phyloP scores from a whole-genome alignment of 2,113 vertebrate species.

The Cyanoderma ruficeps region DNA sequence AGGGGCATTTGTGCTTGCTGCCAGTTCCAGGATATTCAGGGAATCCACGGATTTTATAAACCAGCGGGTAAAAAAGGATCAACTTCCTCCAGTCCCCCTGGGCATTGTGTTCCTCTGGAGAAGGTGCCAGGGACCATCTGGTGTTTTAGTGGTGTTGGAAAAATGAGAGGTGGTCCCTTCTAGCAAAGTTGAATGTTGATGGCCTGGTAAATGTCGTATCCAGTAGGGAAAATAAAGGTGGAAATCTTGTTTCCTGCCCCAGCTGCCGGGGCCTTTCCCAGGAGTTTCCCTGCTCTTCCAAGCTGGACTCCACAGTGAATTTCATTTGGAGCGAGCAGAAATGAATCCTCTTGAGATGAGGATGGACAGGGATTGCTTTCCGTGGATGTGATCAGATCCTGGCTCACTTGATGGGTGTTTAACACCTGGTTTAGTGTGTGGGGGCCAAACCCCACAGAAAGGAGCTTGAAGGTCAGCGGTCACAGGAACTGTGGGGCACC shows the following conservation, averaged over 20 bases:
- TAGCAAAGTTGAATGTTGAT: background rate
- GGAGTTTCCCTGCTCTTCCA: background rate
- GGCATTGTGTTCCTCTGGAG: background rate
- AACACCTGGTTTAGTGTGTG: background rate
- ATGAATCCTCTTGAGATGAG: background rate
- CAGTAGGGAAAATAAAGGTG: background rate
- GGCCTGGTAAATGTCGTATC: background rate
- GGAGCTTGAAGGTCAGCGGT: background rate
- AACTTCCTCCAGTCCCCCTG: background rate
- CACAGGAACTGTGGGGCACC: background rate
- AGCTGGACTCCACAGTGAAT: rapidly evolving
- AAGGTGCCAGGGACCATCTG: background rate
- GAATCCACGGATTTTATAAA: background rate
- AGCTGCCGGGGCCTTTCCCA: background rate
- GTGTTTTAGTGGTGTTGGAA: background rate
- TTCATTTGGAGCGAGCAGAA: background rate
- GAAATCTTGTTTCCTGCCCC: background rate
- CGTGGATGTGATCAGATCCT: background rate
- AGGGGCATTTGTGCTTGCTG: background rate
- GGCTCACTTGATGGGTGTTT: background rate
- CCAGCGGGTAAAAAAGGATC: background rate
- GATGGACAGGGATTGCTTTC: background rate
- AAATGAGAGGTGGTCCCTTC: background rate
- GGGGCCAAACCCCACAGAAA: background rate
- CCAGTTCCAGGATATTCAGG: background rate